Base-by-base conservation (phyloP, 2,888 invertebrate species). In the Eupithecia vulgata region DNA sequence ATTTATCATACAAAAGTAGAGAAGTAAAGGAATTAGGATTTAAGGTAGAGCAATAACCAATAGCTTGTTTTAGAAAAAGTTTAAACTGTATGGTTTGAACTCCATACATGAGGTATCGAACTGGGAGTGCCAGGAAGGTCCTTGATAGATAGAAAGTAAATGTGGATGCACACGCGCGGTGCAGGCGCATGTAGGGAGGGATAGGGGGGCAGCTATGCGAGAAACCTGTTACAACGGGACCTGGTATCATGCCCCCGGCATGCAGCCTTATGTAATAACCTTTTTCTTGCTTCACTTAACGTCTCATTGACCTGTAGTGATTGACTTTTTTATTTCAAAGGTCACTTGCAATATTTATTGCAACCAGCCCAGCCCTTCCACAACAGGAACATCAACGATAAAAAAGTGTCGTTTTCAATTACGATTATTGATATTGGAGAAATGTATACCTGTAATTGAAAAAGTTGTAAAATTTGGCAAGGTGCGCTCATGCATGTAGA, bases 61-160 rank as follows among this genome's bases (percentile, higher is more conserved):
- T 52, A 3, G 5, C 5, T 1, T 57, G 12, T 57, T 25, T 12
- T 57, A 57, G 13, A 57, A 57, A 25, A 57, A 52, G 52, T 52
- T 52, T 21, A 52, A 21, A 10, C n/a, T 48, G 7, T 21, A 21
- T 25, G 5, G 12, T 25, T 57, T 25, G 25, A 57, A 57, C 57
- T 57, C 57, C 25, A 57, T 72, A 37, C 34, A 7, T 8, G 17
- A 66, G 76, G 75, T 80, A 71, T 76, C 77, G 74, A 77, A 70
- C 81, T 80, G 81, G 81, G 80, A 79, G 82, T 81, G 84, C 85
- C 87, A 85, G 89, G 86, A 91, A 89, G 87, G 90, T 93, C 93
- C 93, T 93, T 91, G 91, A 88, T 91, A 87, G 86, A 88, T 93
- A 93, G 94, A 94, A 94, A 94, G 94, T 94, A 94, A 94, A 92